phyloP scores from a whole-genome alignment of 2,797 vertebrate species.

The Ispidina picta region DNA sequence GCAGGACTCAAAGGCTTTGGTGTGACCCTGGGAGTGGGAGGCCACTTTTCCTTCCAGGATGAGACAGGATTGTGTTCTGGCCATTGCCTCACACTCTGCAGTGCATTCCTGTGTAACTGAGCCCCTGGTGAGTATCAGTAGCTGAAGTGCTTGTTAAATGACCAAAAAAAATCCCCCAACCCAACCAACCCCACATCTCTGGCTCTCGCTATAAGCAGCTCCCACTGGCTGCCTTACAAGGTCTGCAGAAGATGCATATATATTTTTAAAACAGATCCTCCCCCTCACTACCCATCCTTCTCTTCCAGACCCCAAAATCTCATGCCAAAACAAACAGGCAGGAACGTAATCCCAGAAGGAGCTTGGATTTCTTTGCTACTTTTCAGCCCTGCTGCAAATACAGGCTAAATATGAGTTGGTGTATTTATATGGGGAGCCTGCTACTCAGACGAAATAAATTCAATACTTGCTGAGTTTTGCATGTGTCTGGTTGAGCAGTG shows the following conservation, averaged over 20 bases:
- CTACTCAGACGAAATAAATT: slow-evolving; percentile 2
- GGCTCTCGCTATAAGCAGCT: neutral
- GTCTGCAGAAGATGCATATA: slow-evolving; percentile 1
- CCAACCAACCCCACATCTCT: neutral
- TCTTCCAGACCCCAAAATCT: slow-evolving; percentile 37
- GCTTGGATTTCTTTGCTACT: neutral
- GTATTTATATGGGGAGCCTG: neutral
- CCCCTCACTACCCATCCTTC: neutral
- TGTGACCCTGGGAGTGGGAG: neutral
- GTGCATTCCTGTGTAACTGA: slow-evolving; percentile 1
- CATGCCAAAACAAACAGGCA: slow-evolving; percentile 37
- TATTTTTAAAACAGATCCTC: slow-evolving; percentile 36
- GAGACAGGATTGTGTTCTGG: neutral
- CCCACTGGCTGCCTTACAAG: slow-evolving; percentile 35
- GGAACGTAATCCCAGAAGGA: neutral
- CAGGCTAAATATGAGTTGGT: neutral
- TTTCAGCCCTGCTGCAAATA: neutral
- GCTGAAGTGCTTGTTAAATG: neutral
- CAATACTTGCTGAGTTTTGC: slow-evolving; percentile 42
- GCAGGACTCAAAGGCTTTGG: neutral
- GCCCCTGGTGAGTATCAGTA: neutral
- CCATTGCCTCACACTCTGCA: neutral
- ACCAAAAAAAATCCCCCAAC: neutral
- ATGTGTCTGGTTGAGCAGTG: neutral
- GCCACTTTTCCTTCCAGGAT: slow-evolving; percentile 13